A percentile compares a stretch with the other conserved stretches of the same genome.
phyloP scores from a whole-genome alignment of 2,888 invertebrate genomes.

The Yponomeuta plumbellus region DNA sequence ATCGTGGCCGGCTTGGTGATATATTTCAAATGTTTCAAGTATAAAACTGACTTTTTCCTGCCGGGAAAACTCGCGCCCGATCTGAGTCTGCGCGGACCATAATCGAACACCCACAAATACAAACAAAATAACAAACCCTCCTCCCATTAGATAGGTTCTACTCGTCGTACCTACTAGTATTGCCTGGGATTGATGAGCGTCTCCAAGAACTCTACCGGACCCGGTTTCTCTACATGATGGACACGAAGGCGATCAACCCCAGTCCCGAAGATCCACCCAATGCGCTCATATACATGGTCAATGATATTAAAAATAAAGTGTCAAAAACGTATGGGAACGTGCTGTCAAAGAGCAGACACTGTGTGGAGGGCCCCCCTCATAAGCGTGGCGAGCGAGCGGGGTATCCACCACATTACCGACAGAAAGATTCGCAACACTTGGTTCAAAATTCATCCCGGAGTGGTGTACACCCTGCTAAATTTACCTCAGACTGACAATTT shows the following conservation, averaged over 20 bases:
- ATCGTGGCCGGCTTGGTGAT: no score
- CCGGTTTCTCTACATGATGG: conserved; percentile 3
- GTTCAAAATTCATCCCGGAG: neutral
- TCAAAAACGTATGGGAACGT: neutral
- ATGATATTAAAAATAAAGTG: neutral
- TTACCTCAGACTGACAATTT: no score
- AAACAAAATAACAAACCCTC: no score
- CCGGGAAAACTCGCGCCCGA: no score
- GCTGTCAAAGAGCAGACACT: neutral
- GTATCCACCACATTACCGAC: neutral
- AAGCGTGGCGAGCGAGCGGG: neutral
- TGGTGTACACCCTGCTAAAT: neutral
- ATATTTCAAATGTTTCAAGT: no score
- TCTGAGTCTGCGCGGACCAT: no score
- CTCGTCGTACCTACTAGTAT: neutral
- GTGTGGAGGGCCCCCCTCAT: conserved; percentile 2
- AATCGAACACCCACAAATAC: no score
- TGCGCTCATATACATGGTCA: conserved; percentile 2
- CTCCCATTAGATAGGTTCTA: neutral
- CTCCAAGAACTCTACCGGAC: neutral
- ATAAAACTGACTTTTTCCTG: no score
- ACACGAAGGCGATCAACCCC: neutral
- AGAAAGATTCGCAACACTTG: neutral
- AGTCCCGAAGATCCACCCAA: neutral
- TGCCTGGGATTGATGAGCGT: neutral